Evolutionary conservation across 2,113 vertebrate genomes (phyloP).

Genomic region (Ovis canadensis): DNA sequence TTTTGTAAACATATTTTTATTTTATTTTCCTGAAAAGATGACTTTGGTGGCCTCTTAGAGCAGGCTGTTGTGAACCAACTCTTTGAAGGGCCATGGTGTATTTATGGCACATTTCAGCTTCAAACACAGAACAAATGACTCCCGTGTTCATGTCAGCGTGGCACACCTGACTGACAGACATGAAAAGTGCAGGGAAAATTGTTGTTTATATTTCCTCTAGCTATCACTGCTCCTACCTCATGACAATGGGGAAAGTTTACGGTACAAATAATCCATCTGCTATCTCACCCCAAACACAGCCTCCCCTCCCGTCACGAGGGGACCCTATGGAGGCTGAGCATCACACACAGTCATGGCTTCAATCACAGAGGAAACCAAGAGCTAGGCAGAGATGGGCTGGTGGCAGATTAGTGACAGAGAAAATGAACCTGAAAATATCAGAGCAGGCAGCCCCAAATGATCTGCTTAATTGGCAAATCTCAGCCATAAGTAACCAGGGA

Average conservation of each 20-base stretch:
- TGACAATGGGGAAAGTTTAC: conserved; percentile 26
- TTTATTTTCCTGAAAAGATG: conserved; percentile 51
- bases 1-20: conserved; percentile 52
- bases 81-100: conserved; percentile 53
- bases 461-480: neutral
- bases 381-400: conserved; percentile 28
- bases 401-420: conserved; percentile 55
- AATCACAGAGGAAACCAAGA: neutral
- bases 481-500: neutral
- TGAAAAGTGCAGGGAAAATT: conserved; percentile 65
- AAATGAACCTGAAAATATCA: conserved; percentile 54
- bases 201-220: conserved; percentile 77
- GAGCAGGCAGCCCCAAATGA: neutral
- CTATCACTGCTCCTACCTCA: conserved; percentile 32
- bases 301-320: neutral
- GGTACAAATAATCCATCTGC: conserved; percentile 45
- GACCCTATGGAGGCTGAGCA: neutral
- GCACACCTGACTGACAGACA: neutral
- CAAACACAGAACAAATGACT: conserved; percentile 17
- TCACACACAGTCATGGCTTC: neutral
- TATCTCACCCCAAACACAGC: conserved; percentile 40
- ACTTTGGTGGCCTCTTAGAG: conserved; percentile 17
- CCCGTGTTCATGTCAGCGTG: neutral
- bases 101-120: conserved; percentile 32
- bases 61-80: neutral